A percentile compares a stretch with the other conserved stretches of the same genome.
Evolutionary conservation across 2,888 invertebrate genomes (phyloP).

Genomic region (Monopis laevigella): DNA sequence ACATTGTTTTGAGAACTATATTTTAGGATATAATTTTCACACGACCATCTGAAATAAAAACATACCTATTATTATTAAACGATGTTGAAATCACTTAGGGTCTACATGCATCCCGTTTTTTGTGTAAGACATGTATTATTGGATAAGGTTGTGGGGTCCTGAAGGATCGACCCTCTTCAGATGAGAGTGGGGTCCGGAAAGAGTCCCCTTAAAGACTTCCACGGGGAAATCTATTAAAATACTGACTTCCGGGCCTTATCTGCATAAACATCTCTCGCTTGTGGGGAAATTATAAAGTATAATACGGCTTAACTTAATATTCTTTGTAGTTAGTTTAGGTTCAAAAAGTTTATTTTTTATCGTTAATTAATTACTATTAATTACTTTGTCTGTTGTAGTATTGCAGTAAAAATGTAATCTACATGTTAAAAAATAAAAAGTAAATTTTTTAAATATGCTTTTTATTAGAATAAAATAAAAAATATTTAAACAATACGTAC

Average conservation of each 20-base stretch:
- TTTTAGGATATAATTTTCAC: too few species aligned
- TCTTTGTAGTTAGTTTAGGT: neutral
- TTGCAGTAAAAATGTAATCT: too few species aligned
- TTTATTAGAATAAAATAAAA: neutral
- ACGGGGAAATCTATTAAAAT: conserved; percentile 12
- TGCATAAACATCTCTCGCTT: conserved; percentile 1
- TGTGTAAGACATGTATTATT: conserved; percentile 51
- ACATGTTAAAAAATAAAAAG: too few species aligned
- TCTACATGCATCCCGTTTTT: conserved; percentile 25
- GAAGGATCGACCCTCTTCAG: conserved; percentile 53
- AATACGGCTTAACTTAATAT: conserved; percentile 2
- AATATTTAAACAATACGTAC: neutral
- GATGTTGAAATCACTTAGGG: conserved; percentile 8
- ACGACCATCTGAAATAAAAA: conserved; percentile 7
- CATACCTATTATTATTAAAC: neutral
- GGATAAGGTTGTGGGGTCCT: conserved; percentile 43
- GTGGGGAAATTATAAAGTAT: conserved; percentile 4
- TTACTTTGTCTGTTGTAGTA: too few species aligned
- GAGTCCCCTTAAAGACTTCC: conserved; percentile 6
- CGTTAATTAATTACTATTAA: too few species aligned
- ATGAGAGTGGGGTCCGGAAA: conserved; percentile 32
- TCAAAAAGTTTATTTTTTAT: neutral
- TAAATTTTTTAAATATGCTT: neutral
- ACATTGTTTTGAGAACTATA: too few species aligned
- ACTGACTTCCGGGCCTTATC: conserved; percentile 2